Base-by-base conservation (phyloP, 1,140 invertebrate species). In the Eciton burchellii region DNA sequence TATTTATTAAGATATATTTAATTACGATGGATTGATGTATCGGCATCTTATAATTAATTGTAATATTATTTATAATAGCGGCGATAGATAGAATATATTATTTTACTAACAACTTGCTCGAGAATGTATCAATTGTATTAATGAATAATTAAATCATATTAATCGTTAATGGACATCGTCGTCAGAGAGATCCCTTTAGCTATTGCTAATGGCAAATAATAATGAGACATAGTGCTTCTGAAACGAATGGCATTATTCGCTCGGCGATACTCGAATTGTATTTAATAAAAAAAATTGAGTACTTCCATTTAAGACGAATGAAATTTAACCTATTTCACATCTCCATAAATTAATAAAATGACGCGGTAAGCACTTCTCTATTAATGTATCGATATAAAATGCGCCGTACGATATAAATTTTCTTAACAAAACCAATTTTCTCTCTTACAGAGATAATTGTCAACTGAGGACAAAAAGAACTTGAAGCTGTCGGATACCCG, bases 131-230 rank as follows among this genome's bases (percentile, higher is more conserved):
- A 43, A 77, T 54, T 43, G 49, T 54, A 26, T 79, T 70, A 56
- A 45, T 70, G 3, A 68, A 79, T 24, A 79, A 68, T 79, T 68
- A 77, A 21, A 77, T 77, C 49, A 24, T 68, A 12, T 56, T 79
- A 79, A 79, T 68, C 35, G 19, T 21, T 68, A 79, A 56, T 56
- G 35, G 19, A 70, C 47, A 56, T 1, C 26, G 56, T 1, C 26
- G 11, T 63, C 43, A 12, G 14, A 76, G n/a, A n/a, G 24, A 24
- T 29, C 16, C 74, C 26, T 68, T 68, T 57, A 26, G 49, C 5
- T 68, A 2, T 16, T 79, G 49, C 70, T 57, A 70, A 68, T 70
- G 24, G 35, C 12, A 54, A 57, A 79, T 43, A 79, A 68, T 66
- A 68, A 77, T 77, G 14, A 74, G 43, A 21, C 19, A 2, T 24